Conservation (phyloP, 1,140 invertebrate genomes). For the Conus betulinus region DNA sequence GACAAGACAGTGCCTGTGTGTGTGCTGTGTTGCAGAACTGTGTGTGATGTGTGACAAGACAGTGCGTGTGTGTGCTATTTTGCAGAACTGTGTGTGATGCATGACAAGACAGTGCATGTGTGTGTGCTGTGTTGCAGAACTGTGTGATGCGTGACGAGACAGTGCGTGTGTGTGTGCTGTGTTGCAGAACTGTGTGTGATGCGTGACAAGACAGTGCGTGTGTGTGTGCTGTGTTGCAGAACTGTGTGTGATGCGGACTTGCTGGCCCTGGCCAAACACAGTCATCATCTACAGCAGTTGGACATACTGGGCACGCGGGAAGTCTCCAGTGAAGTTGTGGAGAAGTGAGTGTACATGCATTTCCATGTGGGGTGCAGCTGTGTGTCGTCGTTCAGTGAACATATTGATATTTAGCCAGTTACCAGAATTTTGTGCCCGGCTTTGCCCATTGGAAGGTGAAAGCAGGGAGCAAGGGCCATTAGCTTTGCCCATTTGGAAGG, state of each 20-base stretch:
- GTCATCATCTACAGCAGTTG: constrained; percentile 84
- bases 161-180: neutral
- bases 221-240: constrained; percentile 74
- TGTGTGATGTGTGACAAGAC: neutral
- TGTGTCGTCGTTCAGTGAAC: too few relatives aligned
- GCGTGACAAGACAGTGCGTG: neutral
- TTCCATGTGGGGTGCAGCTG: too few relatives aligned
- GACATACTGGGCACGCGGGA: constrained; percentile 88
- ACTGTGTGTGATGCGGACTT: constrained; percentile 87
- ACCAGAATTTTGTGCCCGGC: too few relatives aligned
- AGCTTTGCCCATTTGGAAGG: too few relatives aligned
- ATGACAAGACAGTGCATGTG: neutral
- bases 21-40: neutral
- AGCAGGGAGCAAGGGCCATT: too few relatives aligned
- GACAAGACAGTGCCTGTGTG: neutral
- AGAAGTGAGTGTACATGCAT: neutral
- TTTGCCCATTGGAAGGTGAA: too few relatives aligned
- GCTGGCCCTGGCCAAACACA: constrained; percentile 81
- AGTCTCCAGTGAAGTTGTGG: constrained; percentile 77
- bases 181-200: neutral
- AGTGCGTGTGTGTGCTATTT: too few relatives aligned
- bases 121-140: neutral
- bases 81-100: too few relatives aligned
- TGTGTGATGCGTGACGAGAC: neutral
- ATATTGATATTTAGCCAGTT: too few relatives aligned